These are phyloP conservation scores for Diloba caeruleocephala DNA, from an alignment of 2,888 invertebrate genomes.

Conservation along the genomic window DNA sequence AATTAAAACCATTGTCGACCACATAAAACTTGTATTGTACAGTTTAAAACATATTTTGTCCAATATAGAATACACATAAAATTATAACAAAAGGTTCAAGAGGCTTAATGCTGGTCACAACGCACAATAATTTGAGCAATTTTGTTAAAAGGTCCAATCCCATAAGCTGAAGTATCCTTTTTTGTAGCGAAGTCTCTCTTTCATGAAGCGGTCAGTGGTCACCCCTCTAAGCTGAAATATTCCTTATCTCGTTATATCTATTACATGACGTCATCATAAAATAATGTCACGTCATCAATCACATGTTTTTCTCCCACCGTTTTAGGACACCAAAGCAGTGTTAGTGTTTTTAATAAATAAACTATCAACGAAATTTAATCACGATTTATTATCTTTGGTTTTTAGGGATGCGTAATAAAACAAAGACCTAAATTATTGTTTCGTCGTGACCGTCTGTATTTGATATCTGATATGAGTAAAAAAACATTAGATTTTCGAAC, in stretches of 20 bases:
- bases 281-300: constrained; percentile 57
- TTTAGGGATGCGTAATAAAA: too few relatives aligned
- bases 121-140: constrained; percentile 13
- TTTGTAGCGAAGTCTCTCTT: constrained; percentile 38
- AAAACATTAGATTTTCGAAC: too few relatives aligned
- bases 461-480: too few relatives aligned
- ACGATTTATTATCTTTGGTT: neutral
- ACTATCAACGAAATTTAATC: neutral
- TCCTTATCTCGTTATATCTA: constrained; percentile 47
- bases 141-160: constrained; percentile 34
- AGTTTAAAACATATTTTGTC: too few relatives aligned
- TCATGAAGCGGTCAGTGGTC: constrained; percentile 42
- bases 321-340: constrained; percentile 17
- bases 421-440: too few relatives aligned
- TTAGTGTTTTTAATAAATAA: constrained; percentile 22
- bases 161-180: constrained; percentile 40
- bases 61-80: neutral
- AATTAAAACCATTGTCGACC: too few relatives aligned
- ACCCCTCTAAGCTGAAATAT: constrained; percentile 45
- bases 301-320: constrained; percentile 44
- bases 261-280: constrained; percentile 48
- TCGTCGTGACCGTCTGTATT: too few relatives aligned
- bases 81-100: constrained; percentile 29
- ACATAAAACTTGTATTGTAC: too few relatives aligned
- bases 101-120: constrained; percentile 5